phyloP scores from a whole-genome alignment of 2,797 vertebrate genomes.

The Enteromius paludinosus region DNA sequence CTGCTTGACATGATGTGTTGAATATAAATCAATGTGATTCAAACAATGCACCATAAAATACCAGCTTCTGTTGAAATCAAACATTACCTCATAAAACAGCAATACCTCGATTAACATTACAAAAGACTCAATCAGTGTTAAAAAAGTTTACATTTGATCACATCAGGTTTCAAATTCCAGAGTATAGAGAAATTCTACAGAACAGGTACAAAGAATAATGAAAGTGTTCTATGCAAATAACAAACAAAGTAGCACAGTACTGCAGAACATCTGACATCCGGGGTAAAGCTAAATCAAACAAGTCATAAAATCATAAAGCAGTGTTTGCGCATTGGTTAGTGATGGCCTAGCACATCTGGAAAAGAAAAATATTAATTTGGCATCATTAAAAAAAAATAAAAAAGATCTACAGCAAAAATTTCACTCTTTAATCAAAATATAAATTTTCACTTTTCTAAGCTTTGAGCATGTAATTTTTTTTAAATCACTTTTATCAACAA shows the following conservation, averaged over 20 bases:
- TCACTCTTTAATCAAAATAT: neutral
- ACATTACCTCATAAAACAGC: neutral
- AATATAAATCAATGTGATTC: slow-evolving; percentile 29
- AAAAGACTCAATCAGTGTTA: neutral
- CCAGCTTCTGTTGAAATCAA: neutral
- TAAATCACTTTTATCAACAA: neutral
- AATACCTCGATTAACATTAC: neutral
- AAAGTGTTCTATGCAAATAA: neutral
- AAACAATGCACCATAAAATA: slow-evolving; percentile 21
- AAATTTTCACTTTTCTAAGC: neutral
- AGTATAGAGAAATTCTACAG: neutral
- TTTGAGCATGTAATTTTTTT: neutral
- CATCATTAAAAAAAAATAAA: neutral
- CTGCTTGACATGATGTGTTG: neutral
- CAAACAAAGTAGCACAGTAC: neutral
- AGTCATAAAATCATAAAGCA: neutral
- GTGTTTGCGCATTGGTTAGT: neutral
- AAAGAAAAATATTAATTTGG: neutral
- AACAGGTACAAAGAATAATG: neutral
- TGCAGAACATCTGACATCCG: neutral
- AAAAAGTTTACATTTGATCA: neutral
- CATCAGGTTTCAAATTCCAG: neutral
- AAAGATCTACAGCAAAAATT: neutral
- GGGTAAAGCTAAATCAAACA: neutral
- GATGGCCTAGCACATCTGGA: neutral